Base-by-base conservation (phyloP, 1,140 invertebrate species). In the Psilanteris sp. region DNA sequence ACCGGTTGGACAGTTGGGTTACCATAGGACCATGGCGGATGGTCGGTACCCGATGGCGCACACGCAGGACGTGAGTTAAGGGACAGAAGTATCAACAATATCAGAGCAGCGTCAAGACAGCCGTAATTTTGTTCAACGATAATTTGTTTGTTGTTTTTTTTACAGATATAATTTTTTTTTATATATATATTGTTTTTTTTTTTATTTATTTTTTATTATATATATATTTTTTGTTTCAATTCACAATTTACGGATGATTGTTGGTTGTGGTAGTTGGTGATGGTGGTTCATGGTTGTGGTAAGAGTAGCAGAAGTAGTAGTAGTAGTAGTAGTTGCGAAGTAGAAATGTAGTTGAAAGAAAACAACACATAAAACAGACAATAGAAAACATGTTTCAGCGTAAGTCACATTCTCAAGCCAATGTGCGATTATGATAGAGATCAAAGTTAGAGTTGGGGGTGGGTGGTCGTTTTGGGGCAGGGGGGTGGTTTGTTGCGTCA, bases 281-380 rank as follows among this genome's bases (percentile, higher is more conserved):
- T 83, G 75, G 82, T 83, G 71, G 81, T 84, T 79, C 64, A 79
- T 82, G 75, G 79, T 78, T 76, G 78, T 79, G 77, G 76, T 71
- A 79, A 76, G 80, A 80, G 78, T 77, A 79, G 82, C 79, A 78
- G 80, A 80, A 79, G 79, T 79, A 79, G 78, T 77, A 79, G 82
- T 79, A 78, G 80, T 79, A 79, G 79, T 79, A 79, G 80, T 78
- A 82, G 81, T 77, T 79, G 79, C 67, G 68, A 71, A 82, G 82
- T 81, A 80, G 82, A 78, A 81, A 79, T 84, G 79, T 81, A 79
- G 85, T 83, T 79, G 81, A 88, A 86, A 87, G 80, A 84, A 88
- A 88, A 88, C 78, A 85, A 87, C 83, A 89, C 87, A 89, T 88
- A 88, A 86, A 89, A 89, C 87, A 89, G 87, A 89, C 81, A 82